Conservation (phyloP, 2,797 vertebrate genomes). For the Melanotaenia maccullochi region DNA sequence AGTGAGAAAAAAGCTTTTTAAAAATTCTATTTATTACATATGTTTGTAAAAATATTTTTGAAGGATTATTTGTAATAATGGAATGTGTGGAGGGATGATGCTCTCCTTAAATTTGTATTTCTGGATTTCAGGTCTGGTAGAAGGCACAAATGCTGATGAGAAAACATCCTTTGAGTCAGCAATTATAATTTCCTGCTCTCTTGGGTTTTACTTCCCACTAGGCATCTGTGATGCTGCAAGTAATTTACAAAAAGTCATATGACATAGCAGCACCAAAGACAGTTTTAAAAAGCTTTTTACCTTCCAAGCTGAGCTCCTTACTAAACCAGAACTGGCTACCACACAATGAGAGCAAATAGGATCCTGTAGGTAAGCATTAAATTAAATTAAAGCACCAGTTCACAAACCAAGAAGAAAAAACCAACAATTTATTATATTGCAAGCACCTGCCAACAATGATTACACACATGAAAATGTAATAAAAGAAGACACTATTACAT, state of each 20-base stretch:
- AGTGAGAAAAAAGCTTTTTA: background rate
- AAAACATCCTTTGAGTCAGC: too few relatives aligned
- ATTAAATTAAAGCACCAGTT: background rate
- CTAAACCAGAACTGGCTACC: background rate
- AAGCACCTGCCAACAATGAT: background rate
- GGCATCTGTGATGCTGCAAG: too few relatives aligned
- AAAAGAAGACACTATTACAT: background rate
- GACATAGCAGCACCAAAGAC: too few relatives aligned
- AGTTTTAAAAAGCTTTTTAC: too few relatives aligned
- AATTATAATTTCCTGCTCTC: too few relatives aligned
- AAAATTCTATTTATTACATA: background rate
- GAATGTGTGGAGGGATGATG: background rate
- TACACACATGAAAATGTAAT: background rate
- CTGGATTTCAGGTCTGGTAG: background rate
- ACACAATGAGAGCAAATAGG: background rate
- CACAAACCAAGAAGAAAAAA: background rate
- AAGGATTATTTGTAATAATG: background rate
- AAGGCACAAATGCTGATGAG: background rate
- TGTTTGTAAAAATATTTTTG: background rate
- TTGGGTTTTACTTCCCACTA: too few relatives aligned
- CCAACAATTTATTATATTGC: background rate
- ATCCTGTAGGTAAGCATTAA: background rate
- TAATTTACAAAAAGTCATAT: too few relatives aligned
- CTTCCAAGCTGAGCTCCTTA: too few relatives aligned
- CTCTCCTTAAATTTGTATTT: background rate